These are phyloP conservation scores for Paralichthys olivaceus DNA, from an alignment of 2,113 vertebrate genomes.

Conservation along the genomic window DNA sequence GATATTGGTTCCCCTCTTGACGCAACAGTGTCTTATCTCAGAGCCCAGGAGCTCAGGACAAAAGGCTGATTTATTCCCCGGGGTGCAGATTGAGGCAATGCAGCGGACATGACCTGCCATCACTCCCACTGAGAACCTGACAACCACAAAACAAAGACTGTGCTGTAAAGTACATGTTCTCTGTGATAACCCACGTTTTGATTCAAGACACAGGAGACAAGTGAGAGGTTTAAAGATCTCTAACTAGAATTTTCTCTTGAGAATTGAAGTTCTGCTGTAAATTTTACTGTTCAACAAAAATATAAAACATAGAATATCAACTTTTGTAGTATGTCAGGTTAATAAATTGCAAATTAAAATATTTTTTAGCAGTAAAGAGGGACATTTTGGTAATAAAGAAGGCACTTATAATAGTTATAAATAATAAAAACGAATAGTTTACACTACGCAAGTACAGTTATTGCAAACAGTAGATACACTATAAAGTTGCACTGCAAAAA, in stretches of 20 bases:
- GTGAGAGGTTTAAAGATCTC: not conserved
- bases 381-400: not conserved
- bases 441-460: not conserved
- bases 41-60: conserved; percentile 61
- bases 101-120: conserved; percentile 24
- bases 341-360: not conserved
- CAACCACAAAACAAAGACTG: conserved; percentile 36
- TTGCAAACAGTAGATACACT: not conserved
- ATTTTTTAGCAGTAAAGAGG: not conserved
- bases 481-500: not conserved
- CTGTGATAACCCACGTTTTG: conserved; percentile 2
- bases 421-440: not conserved
- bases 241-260: not conserved
- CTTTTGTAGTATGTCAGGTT: not conserved
- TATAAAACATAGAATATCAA: not conserved
- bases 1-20: conserved; percentile 44
- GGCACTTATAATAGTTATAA: too few species aligned
- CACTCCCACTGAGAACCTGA: conserved; percentile 21
- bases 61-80: conserved; percentile 64
- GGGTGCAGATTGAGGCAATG: conserved; percentile 7
- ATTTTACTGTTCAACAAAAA: not conserved
- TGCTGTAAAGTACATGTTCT: conserved; percentile 23
- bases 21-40: conserved; percentile 72
- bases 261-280: not conserved
- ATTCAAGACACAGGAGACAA: conserved; percentile 9